A percentile compares a stretch with the other conserved stretches of the same genome.
Conservation (phyloP, 1,140 invertebrate genomes). For the Cydia pomonella region DNA sequence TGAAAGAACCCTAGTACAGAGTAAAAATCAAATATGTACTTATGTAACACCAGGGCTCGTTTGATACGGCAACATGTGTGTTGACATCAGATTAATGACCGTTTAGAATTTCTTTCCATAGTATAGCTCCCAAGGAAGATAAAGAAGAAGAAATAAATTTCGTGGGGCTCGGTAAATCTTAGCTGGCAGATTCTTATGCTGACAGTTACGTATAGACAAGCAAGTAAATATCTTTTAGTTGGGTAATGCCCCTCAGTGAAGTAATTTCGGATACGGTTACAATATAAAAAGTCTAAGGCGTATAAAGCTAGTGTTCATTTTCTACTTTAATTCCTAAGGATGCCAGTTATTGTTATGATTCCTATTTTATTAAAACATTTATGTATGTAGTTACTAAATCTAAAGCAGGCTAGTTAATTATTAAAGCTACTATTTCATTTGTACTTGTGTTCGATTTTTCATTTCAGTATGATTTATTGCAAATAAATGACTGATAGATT, state of each 20-base stretch:
- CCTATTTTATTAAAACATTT: not conserved
- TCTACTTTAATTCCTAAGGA: not conserved
- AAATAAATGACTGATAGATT: not conserved
- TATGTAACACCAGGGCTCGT: conserved; percentile 6
- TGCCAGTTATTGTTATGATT: too few relatives aligned
- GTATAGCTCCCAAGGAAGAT: conserved; percentile 11
- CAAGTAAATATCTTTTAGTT: not conserved
- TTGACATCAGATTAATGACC: conserved; percentile 55
- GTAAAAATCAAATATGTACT: not conserved
- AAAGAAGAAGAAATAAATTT: conserved; percentile 27
- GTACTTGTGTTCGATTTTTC: too few relatives aligned
- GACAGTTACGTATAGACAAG: conserved; percentile 6
- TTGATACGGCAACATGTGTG: conserved; percentile 43
- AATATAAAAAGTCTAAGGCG: not conserved
- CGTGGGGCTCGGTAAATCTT: conserved; percentile 23
- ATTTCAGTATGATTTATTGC: too few relatives aligned
- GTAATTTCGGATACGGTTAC: not conserved
- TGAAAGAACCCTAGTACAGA: too few relatives aligned
- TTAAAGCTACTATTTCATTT: too few relatives aligned
- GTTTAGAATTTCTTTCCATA: conserved; percentile 41
- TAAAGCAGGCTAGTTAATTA: too few relatives aligned
- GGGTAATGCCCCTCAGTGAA: not conserved
- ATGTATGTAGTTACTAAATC: too few relatives aligned
- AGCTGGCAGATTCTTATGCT: conserved; percentile 15
- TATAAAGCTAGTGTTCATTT: not conserved